These are phyloP conservation scores for Chelon auratus DNA, from an alignment of 2,797 vertebrate species.

Conservation along the genomic window DNA sequence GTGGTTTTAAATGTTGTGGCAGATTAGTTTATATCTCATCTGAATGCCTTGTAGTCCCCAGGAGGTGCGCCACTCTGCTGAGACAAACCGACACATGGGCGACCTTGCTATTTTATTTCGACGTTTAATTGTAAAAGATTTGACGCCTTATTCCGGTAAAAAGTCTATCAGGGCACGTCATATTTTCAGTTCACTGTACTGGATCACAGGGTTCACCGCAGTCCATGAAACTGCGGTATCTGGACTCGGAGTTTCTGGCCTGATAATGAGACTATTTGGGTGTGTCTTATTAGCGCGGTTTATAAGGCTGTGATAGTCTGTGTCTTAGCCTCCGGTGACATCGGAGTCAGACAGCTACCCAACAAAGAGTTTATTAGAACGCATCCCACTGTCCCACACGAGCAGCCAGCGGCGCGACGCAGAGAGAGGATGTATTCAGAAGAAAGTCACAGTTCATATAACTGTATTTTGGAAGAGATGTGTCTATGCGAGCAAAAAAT, in stretches of 20 bases:
- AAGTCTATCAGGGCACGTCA: neutral
- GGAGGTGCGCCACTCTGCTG: no score
- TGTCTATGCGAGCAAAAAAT: neutral
- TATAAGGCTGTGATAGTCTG: conserved; percentile 24
- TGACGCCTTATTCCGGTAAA: no score
- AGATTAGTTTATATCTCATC: no score
- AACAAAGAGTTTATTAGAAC: conserved; percentile 40
- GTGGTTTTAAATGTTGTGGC: no score
- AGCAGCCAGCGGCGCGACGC: neutral
- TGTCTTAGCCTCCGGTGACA: conserved; percentile 20
- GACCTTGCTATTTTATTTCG: no score
- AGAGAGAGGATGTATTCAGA: neutral
- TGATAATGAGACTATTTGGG: conserved; percentile 18
- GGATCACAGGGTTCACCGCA: neutral
- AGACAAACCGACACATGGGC: no score
- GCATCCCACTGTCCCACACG: conserved; percentile 1
- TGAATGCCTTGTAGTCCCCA: no score
- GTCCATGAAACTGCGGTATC: neutral
- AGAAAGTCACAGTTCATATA: neutral
- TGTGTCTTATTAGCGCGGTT: conserved; percentile 18
- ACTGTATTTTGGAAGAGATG: neutral
- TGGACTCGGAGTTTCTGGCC: conserved; percentile 1
- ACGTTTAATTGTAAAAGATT: no score
- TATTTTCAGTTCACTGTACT: no score
- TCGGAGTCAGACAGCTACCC: conserved; percentile 19